A percentile compares a stretch with the other conserved stretches of the same genome.
phyloP scores from a whole-genome alignment of 2,113 vertebrate genomes.

The Chaetura pelagica region DNA sequence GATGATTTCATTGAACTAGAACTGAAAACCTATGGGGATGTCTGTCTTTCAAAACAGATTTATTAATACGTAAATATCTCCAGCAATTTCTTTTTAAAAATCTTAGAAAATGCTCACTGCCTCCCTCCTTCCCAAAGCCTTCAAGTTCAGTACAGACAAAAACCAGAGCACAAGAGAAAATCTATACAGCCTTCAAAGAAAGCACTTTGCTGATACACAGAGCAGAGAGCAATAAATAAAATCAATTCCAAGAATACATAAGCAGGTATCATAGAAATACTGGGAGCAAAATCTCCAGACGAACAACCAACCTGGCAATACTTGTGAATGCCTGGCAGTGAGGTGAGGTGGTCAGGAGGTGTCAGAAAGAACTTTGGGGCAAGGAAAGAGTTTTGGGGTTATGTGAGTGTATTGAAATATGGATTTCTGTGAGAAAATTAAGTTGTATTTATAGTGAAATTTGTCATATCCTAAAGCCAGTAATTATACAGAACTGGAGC shows the following conservation, averaged over 20 bases:
- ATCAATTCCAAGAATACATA: not conserved
- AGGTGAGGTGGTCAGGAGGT: rapidly evolving
- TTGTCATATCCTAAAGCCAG: not conserved
- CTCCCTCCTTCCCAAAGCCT: not conserved
- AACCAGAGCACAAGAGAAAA: not conserved
- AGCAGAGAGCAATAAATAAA: not conserved
- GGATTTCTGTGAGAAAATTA: not conserved
- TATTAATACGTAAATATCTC: not conserved
- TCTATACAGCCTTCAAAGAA: not conserved
- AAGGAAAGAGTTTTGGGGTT: not conserved
- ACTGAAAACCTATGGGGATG: not conserved
- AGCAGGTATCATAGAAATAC: not conserved
- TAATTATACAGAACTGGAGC: not conserved
- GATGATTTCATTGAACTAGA: not conserved
- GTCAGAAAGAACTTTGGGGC: not conserved
- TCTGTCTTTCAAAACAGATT: not conserved
- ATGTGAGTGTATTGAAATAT: not conserved
- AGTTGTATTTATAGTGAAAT: not conserved
- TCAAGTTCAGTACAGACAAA: too few species aligned
- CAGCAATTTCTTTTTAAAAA: not conserved
- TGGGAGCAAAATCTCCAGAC: not conserved
- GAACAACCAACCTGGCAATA: not conserved
- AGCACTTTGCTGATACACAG: not conserved
- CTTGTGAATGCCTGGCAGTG: not conserved
- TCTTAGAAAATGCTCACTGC: rapidly evolving